Conservation (phyloP, 2,797 vertebrate genomes). For the Lutjanus campechanus region DNA sequence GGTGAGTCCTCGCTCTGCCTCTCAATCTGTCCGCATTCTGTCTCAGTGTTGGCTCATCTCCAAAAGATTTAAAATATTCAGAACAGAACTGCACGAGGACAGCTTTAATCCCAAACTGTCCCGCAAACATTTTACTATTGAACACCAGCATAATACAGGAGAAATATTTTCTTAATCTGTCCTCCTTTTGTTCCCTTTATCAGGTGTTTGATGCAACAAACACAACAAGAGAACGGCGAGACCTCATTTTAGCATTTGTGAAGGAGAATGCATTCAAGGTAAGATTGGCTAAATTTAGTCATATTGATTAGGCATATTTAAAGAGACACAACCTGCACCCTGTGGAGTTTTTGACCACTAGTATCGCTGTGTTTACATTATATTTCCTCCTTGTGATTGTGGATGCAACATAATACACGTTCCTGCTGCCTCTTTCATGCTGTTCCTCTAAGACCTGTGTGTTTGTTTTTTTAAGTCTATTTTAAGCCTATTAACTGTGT, state of each 20-base stretch:
- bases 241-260: constrained; percentile 93
- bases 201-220: constrained; percentile 99
- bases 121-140: constrained; percentile 1
- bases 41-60: constrained; percentile 10
- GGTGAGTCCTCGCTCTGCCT: constrained; percentile 79
- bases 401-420: background rate
- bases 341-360: background rate
- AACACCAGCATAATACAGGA: background rate
- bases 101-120: constrained; percentile 33
- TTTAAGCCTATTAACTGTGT: too few relatives aligned
- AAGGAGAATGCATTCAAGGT: constrained; percentile 96
- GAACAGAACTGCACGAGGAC: background rate
- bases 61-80: constrained; percentile 17
- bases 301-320: background rate
- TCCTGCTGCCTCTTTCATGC: background rate
- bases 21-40: background rate
- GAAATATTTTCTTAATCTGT: background rate
- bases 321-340: background rate
- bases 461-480: too few relatives aligned
- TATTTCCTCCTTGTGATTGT: background rate
- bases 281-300: background rate
- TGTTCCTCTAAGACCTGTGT: too few relatives aligned
- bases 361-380: background rate
- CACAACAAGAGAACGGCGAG: constrained; percentile 95
- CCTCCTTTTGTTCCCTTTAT: background rate